Conservation (phyloP, 2,797 vertebrate species). For the Neopelma chrysocephalum region DNA sequence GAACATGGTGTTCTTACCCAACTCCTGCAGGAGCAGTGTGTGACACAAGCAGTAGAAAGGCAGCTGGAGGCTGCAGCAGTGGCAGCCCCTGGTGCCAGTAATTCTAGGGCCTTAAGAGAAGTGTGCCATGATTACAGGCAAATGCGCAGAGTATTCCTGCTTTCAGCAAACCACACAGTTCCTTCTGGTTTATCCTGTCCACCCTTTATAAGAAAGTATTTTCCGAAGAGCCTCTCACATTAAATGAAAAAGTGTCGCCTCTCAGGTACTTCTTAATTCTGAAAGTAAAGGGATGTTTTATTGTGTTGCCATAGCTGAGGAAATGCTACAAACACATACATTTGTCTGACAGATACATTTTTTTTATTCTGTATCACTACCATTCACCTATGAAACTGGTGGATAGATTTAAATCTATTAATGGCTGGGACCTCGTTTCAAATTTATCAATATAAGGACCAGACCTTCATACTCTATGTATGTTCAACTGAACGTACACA, state of each 20-base stretch:
- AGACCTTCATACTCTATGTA: neutral
- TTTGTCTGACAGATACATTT: neutral
- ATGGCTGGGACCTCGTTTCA: neutral
- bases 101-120: neutral
- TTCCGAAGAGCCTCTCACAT: neutral
- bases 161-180: neutral
- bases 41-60: neutral
- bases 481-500: accelerated
- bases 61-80: neutral
- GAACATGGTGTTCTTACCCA: neutral
- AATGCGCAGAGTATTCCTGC: neutral
- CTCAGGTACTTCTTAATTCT: neutral
- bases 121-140: neutral
- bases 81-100: neutral
- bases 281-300: neutral
- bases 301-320: neutral
- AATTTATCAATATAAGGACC: neutral
- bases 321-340: neutral
- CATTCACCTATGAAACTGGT: neutral
- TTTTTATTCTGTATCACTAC: neutral
- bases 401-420: neutral
- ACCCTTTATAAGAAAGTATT: neutral
- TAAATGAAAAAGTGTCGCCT: neutral
- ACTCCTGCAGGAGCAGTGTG: neutral
- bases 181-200: neutral